A percentile compares a stretch with the other conserved stretches of the same genome.
Conservation (phyloP, 2,888 invertebrate genomes). For the Pollenia angustigena region DNA sequence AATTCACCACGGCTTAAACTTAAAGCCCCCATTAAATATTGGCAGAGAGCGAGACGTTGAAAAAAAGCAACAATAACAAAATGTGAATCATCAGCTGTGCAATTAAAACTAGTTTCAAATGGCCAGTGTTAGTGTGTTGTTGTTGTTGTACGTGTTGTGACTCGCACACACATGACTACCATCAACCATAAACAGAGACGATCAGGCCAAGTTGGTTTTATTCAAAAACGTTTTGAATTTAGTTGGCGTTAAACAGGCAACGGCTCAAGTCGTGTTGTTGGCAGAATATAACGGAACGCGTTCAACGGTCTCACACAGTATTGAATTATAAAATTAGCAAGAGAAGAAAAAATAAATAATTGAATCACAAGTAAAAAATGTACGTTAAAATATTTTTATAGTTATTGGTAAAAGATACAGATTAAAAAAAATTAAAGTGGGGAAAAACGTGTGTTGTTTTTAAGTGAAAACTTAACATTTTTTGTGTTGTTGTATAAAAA, state of each 20-base stretch:
- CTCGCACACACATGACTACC: neutral
- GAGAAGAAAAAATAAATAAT: slow-evolving; percentile 26
- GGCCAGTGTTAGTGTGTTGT: slow-evolving; percentile 26
- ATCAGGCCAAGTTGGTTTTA: slow-evolving; percentile 30
- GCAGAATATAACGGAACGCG: slow-evolving; percentile 35
- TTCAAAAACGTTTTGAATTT: slow-evolving; percentile 46
- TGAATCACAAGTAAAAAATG: slow-evolving; percentile 43
- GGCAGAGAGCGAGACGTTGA: neutral
- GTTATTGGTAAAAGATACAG: slow-evolving; percentile 4
- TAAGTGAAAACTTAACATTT: slow-evolving; percentile 42
- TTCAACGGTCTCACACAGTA: neutral
- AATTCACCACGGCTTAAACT: slow-evolving; percentile 60
- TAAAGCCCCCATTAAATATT: neutral
- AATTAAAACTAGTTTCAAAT: slow-evolving; percentile 67
- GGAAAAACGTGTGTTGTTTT: slow-evolving; percentile 34
- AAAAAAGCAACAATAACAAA: slow-evolving; percentile 9
- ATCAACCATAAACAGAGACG: slow-evolving; percentile 16
- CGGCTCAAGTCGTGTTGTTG: slow-evolving; percentile 64
- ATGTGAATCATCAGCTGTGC: slow-evolving; percentile 71
- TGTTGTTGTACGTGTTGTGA: neutral
- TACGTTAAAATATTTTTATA: slow-evolving; percentile 46
- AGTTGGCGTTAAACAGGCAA: slow-evolving; percentile 69
- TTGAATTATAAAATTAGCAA: slow-evolving; percentile 15
- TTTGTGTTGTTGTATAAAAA: slow-evolving; percentile 9
- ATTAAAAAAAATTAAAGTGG: slow-evolving; percentile 11